phyloP scores from a whole-genome alignment of 2,113 vertebrate species.

The Microcebus lehilahytsara region DNA sequence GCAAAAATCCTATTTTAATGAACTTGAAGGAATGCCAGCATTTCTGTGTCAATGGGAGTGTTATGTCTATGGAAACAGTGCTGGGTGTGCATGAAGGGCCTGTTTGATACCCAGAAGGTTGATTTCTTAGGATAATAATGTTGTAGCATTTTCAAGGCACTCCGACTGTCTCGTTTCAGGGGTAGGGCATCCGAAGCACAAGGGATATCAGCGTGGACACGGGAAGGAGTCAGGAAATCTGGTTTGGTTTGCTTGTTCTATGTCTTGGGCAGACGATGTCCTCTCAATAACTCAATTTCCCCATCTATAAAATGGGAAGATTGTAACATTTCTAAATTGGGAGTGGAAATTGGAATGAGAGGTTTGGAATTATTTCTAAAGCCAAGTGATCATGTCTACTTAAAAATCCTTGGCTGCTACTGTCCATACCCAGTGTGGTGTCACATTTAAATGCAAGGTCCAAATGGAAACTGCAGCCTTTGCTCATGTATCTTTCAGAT shows the following conservation, averaged over 20 bases:
- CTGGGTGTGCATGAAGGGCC: neutral
- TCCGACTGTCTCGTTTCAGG: neutral
- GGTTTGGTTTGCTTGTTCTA: neutral
- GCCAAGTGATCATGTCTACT: neutral
- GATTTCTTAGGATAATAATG: neutral
- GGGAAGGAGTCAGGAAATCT: neutral
- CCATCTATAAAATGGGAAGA: neutral
- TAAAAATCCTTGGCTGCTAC: neutral
- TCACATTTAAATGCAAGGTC: neutral
- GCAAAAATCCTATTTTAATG: slow-evolving; percentile 35
- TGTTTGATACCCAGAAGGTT: neutral
- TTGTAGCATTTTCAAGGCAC: neutral
- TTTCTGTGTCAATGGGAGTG: neutral
- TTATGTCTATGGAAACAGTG: neutral
- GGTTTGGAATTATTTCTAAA: neutral
- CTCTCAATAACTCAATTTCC: neutral
- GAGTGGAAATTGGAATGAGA: neutral
- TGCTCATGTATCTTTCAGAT: neutral
- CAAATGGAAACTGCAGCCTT: neutral
- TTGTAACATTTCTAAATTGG: neutral
- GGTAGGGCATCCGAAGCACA: neutral
- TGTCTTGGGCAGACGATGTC: neutral
- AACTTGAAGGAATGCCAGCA: neutral
- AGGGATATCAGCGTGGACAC: too few relatives aligned
- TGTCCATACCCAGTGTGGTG: neutral